phyloP scores from a whole-genome alignment of 2,888 invertebrate genomes.

The Baronia brevicornis region DNA sequence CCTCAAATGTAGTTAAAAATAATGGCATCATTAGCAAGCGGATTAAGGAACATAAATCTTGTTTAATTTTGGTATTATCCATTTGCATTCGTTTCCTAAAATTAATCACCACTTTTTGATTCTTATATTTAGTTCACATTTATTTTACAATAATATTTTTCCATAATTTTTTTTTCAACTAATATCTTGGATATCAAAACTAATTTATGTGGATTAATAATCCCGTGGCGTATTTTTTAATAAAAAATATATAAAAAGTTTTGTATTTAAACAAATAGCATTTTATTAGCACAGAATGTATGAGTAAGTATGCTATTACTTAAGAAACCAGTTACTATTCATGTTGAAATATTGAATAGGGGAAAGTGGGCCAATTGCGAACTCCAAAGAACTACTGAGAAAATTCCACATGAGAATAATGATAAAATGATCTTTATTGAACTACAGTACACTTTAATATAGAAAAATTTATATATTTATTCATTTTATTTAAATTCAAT shows the following conservation, averaged over 20 bases:
- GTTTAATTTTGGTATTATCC: too few species aligned
- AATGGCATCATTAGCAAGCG: too few species aligned
- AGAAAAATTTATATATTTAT: background rate
- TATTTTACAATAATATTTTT: too few species aligned
- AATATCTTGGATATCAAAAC: too few species aligned
- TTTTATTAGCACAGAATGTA: constrained; percentile 11
- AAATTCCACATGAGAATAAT: constrained; percentile 29
- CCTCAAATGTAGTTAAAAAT: too few species aligned
- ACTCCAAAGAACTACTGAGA: constrained; percentile 21
- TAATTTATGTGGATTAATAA: too few species aligned
- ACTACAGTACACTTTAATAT: background rate
- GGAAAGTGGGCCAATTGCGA: constrained; percentile 29
- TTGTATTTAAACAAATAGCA: constrained; percentile 7
- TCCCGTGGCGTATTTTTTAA: too few species aligned
- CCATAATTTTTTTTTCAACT: too few species aligned
- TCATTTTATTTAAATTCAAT: background rate
- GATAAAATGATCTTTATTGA: constrained; percentile 10
- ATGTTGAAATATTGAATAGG: constrained; percentile 27
- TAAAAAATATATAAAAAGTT: background rate
- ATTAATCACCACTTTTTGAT: too few species aligned
- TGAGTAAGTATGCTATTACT: constrained; percentile 22
- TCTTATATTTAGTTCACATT: too few species aligned
- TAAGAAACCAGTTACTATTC: constrained; percentile 26
- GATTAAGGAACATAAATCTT: too few species aligned
- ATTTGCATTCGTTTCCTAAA: too few species aligned